phyloP scores from a whole-genome alignment of 2,888 invertebrate species.

The Drosophila subsilvestris region DNA sequence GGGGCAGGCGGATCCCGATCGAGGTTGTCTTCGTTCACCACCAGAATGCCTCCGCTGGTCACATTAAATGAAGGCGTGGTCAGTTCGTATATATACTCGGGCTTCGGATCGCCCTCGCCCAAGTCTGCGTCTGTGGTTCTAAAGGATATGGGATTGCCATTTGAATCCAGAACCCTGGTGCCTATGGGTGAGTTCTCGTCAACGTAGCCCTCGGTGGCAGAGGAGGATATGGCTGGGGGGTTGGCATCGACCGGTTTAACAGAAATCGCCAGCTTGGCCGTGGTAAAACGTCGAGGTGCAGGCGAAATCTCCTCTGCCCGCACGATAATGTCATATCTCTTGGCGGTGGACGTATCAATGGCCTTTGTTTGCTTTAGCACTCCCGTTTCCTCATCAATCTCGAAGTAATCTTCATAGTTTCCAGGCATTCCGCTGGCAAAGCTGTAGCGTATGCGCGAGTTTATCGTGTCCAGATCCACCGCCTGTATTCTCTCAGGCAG shows the following conservation, averaged over 20 bases:
- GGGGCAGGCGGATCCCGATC: slow-evolving; percentile 95
- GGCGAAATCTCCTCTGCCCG: slow-evolving; percentile 94
- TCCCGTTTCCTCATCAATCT: slow-evolving; percentile 91
- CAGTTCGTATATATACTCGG: slow-evolving; percentile 91
- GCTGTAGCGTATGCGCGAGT: slow-evolving; percentile 91
- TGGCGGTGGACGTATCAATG: slow-evolving; percentile 91
- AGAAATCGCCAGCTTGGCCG: slow-evolving; percentile 91
- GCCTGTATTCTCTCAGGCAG: slow-evolving; percentile 95
- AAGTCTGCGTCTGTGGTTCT: slow-evolving; percentile 93
- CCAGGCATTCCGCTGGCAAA: slow-evolving; percentile 92
- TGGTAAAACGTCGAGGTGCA: slow-evolving; percentile 91
- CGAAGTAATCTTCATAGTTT: slow-evolving; percentile 91
- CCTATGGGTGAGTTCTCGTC: slow-evolving; percentile 94
- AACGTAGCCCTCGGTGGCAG: slow-evolving; percentile 90
- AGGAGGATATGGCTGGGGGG: slow-evolving; percentile 90
- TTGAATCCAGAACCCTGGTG: slow-evolving; percentile 89
- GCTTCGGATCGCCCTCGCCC: slow-evolving; percentile 91
- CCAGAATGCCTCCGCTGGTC: slow-evolving; percentile 88
- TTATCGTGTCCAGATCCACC: slow-evolving; percentile 94
- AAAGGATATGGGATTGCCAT: slow-evolving; percentile 88
- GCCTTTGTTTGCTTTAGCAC: slow-evolving; percentile 92
- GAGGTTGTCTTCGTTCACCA: slow-evolving; percentile 92
- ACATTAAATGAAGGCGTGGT: slow-evolving; percentile 93
- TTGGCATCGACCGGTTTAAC: slow-evolving; percentile 94
- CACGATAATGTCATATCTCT: slow-evolving; percentile 92